A percentile compares a stretch with the other conserved stretches of the same genome.
phyloP scores from a whole-genome alignment of 2,113 vertebrate species.

The Crotalus tigris region DNA sequence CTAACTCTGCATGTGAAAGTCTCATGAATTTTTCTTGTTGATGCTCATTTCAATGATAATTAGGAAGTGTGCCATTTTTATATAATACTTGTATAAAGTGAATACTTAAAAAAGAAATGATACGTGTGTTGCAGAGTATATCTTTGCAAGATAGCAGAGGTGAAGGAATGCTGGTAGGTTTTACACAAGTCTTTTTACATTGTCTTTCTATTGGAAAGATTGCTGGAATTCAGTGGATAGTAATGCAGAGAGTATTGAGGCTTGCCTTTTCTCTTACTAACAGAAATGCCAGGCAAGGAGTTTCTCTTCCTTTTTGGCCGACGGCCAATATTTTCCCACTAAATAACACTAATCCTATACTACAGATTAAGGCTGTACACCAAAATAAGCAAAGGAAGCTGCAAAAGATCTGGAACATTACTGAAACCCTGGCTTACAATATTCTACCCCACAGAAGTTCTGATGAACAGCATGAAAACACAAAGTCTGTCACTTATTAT shows the following conservation, averaged over 20 bases:
- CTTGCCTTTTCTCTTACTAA: constrained; percentile 26
- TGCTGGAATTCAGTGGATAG: constrained; percentile 42
- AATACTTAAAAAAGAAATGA: constrained; percentile 29
- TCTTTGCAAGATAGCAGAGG: background rate
- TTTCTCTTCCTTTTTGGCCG: constrained; percentile 35
- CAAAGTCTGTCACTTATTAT: background rate
- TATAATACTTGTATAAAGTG: background rate
- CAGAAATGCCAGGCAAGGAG: constrained; percentile 45
- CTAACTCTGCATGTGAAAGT: background rate
- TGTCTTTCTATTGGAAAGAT: constrained; percentile 37
- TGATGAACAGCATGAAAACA: background rate
- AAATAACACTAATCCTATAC: constrained; percentile 45
- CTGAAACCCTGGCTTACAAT: constrained; percentile 23
- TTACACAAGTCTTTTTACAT: constrained; percentile 37
- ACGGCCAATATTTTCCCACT: constrained; percentile 34
- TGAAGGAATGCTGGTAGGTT: background rate
- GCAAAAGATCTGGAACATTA: constrained; percentile 25
- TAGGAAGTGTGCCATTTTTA: constrained; percentile 28
- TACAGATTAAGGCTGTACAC: constrained; percentile 36
- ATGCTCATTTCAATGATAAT: constrained; percentile 49
- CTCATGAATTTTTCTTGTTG: constrained; percentile 30
- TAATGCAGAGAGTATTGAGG: constrained; percentile 40
- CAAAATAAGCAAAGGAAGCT: constrained; percentile 13
- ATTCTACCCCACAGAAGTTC: background rate
- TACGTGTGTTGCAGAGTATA: constrained; percentile 21